These are phyloP conservation scores for Gavia stellata DNA, from an alignment of 2,113 vertebrate species.

Conservation along the genomic window DNA sequence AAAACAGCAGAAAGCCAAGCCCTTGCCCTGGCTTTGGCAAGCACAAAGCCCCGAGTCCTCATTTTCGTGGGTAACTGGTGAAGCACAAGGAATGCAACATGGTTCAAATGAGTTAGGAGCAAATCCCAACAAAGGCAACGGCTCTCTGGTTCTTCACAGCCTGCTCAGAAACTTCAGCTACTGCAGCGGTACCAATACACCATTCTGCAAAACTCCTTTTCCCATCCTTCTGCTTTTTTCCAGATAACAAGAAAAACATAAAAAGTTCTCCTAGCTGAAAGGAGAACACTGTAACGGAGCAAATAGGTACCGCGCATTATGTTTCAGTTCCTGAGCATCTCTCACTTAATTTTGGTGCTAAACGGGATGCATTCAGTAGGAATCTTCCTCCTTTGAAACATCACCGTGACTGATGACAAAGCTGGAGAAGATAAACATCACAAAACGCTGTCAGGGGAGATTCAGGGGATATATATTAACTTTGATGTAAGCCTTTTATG, in stretches of 20 bases:
- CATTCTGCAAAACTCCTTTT: background rate
- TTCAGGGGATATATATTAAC: background rate
- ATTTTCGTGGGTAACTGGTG: background rate
- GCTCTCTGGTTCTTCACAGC: background rate
- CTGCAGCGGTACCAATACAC: background rate
- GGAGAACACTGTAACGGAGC: background rate
- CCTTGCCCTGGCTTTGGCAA: background rate
- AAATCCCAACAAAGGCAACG: background rate
- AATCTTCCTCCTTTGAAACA: background rate
- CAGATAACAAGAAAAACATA: background rate
- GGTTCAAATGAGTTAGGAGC: background rate
- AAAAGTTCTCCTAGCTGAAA: background rate
- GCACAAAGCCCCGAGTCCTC: background rate
- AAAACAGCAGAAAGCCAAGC: accelerated
- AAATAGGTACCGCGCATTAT: background rate
- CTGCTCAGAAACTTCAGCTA: background rate
- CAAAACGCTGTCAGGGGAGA: background rate
- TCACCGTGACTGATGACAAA: background rate
- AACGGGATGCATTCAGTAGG: background rate
- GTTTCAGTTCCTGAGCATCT: background rate
- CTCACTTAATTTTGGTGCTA: background rate
- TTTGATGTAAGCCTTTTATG: conserved; percentile 47
- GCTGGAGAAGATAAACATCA: background rate
- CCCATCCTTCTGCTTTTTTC: background rate
- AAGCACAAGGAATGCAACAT: background rate